phyloP scores from a whole-genome alignment of 2,113 vertebrate species.

The Oceanites oceanicus region DNA sequence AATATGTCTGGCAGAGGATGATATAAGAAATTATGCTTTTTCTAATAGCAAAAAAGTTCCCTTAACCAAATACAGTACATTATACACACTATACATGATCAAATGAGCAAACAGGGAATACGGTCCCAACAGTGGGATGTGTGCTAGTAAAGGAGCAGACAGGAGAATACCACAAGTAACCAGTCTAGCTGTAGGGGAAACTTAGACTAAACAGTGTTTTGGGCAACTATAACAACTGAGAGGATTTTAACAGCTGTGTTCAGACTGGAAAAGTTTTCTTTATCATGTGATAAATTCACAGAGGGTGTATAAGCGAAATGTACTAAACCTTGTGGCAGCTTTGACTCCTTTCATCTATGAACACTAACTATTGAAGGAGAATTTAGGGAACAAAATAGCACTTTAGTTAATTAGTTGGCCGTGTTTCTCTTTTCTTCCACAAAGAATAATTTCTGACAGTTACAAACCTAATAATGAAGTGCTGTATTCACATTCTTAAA shows the following conservation, averaged over 20 bases:
- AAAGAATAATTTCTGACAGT: neutral
- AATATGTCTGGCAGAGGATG: neutral
- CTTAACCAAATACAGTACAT: neutral
- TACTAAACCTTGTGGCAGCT: neutral
- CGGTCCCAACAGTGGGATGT: neutral
- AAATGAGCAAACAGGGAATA: neutral
- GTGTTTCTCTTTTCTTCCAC: neutral
- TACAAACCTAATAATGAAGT: neutral
- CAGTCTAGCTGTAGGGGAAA: neutral
- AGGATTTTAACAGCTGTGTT: neutral
- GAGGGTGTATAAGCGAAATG: neutral
- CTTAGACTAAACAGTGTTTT: neutral
- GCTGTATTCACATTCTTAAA: neutral
- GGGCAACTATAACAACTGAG: neutral
- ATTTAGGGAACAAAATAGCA: neutral
- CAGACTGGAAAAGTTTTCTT: neutral
- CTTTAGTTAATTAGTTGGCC: neutral
- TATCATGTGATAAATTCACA: neutral
- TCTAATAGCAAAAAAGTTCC: neutral
- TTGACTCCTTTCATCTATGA: neutral
- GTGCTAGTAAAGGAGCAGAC: neutral
- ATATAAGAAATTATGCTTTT: neutral
- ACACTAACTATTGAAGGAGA: neutral
- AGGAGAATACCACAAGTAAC: neutral
- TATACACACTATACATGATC: neutral